Evolutionary conservation across 2,797 vertebrate genomes (phyloP).

Genomic region (Rhabdomys pumilio): DNA sequence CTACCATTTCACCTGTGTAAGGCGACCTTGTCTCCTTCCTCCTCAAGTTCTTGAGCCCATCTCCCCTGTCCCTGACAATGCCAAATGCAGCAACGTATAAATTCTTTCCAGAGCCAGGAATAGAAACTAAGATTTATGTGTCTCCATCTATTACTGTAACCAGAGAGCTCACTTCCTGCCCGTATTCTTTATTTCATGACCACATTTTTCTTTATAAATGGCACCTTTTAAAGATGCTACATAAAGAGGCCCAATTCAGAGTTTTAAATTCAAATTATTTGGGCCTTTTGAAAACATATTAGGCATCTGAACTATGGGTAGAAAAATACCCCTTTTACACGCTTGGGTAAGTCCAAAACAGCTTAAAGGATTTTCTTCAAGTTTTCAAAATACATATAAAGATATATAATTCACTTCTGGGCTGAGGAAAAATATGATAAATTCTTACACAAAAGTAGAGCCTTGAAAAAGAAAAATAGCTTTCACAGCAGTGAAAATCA

Average conservation of each 20-base stretch:
- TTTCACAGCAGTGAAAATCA: conserved; percentile 34
- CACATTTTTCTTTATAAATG: conserved; percentile 72
- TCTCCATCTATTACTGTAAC: conserved; percentile 57
- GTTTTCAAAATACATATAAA: conserved; percentile 63
- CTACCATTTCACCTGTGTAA: background rate
- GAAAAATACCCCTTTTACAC: conserved; percentile 69
- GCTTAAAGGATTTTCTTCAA: conserved; percentile 79
- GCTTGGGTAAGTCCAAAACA: conserved; percentile 72
- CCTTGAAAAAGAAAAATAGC: conserved; percentile 63
- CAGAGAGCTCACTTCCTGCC: conserved; percentile 53
- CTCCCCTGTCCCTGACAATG: background rate
- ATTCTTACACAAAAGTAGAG: conserved; percentile 70
- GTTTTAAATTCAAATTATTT: conserved; percentile 80
- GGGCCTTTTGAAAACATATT: conserved; percentile 64
- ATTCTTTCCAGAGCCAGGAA: conserved; percentile 64
- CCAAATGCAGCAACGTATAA: background rate
- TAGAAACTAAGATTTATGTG: conserved; percentile 65
- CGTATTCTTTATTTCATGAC: conserved; percentile 51
- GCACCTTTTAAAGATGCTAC: conserved; percentile 70
- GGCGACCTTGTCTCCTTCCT: background rate
- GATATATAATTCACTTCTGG: conserved; percentile 59
- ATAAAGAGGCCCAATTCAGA: conserved; percentile 76
- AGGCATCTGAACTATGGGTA: conserved; percentile 63
- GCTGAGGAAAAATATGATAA: conserved; percentile 47
- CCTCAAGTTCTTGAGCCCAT: background rate